Base-by-base conservation (phyloP, 2,888 invertebrate genomes). In the Microctonus brassicae region DNA sequence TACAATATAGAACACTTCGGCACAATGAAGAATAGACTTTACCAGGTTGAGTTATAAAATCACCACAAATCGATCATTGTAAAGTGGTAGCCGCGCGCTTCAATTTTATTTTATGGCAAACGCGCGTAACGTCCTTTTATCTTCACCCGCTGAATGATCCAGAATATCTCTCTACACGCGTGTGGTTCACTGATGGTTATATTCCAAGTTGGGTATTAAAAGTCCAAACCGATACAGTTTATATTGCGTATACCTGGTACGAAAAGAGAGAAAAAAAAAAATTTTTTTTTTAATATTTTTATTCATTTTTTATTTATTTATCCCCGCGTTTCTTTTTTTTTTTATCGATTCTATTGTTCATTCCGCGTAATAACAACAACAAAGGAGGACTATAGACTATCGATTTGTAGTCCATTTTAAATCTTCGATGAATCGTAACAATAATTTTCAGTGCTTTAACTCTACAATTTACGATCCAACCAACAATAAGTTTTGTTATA, bases 51-150 rank as follows among this genome's bases (percentile, higher is more conserved):
- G 85, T 83, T 84, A 82, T 86, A 86, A 86, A 86, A 86, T 86
- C 84, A 85, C 83, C 81, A 80, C 86, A 85, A 86, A 86, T 86
- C 85, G 85, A 85, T 86, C 85, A 86, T 83, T 79, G 80, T 83
- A 85, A 85, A 85, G 78, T 80, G 82, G 75, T 47, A 75, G 80
- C 79, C 79, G 79, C 47, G 47, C 47, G 47, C 81, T 76, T 80
- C 76, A 80, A 80, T 79, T 81, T 80, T 78, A 78, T 77, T 85
- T 85, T 85, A 85, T 81, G 84, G 82, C 73, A 79, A 79, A 75
- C 78, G 76, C 78, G 73, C 77, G 66, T 71, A 64, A 55, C 63
- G 61, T 71, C 64, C 73, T 75, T 76, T 76, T 76, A 75, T 76
- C 75, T 76, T 47, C 73, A 71, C 75, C 75, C 75, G 76, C 72